Conservation (phyloP, 2,797 vertebrate genomes). For the Protosalanx chinensis region DNA sequence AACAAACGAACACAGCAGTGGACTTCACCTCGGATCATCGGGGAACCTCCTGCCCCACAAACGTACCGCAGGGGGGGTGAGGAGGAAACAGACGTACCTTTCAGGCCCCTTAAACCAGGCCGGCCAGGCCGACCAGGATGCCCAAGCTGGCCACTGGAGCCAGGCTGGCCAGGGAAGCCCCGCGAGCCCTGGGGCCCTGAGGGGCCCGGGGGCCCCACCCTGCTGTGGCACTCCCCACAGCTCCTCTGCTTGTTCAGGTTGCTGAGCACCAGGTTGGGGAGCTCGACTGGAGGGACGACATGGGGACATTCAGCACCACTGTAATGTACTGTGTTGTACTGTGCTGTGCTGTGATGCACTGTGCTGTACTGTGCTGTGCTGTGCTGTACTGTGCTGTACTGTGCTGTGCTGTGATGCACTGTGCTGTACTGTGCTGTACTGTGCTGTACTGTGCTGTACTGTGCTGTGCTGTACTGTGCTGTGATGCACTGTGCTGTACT, state of each 20-base stretch:
- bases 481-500: no score
- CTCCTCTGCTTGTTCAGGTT: slow-evolving; percentile 74
- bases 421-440: no score
- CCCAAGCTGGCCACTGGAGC: slow-evolving; percentile 81
- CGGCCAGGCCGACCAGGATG: slow-evolving; percentile 78
- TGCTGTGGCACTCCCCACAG: slow-evolving; percentile 82
- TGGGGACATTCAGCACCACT: slow-evolving; percentile 11
- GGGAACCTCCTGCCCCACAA: neutral
- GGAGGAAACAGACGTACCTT: slow-evolving; percentile 73
- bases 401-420: neutral
- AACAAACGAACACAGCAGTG: neutral
- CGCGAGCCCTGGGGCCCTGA: slow-evolving; percentile 80
- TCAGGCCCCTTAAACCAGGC: slow-evolving; percentile 80
- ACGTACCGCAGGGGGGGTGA: neutral
- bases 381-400: neutral
- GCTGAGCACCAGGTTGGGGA: slow-evolving; percentile 80
- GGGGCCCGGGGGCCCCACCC: slow-evolving; percentile 76
- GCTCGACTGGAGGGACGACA: slow-evolving; percentile 76
- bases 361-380: neutral
- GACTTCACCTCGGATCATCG: no score
- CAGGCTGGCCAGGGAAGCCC: slow-evolving; percentile 84
- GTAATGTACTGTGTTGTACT: neutral
- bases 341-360: neutral
- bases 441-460: no score
- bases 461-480: no score